Base-by-base conservation (phyloP, 1,140 invertebrate genomes). In the Drosophila watanabei region DNA sequence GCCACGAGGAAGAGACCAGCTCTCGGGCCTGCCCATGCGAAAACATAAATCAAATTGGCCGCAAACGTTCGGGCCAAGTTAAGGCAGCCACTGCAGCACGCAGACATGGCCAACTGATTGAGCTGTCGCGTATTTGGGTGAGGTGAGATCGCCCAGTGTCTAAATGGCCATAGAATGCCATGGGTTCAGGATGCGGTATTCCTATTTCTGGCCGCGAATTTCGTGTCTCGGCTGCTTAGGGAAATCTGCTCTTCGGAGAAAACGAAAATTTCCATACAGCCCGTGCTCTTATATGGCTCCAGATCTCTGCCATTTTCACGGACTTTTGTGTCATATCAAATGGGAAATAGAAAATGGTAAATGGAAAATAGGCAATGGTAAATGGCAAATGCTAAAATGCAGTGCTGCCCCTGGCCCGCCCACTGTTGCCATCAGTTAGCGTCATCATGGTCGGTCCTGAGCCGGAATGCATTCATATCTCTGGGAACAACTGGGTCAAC, bases 111-210 rank as follows among this genome's bases (percentile, higher is more conserved):
- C 85, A 89, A 85, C 81, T 88, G 85, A 88, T 88, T 88, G 85
- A 88, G 85, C 85, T 88, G 85, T 88, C 85, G 85, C 81, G 70
- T 89, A 88, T 89, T 88, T 89, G 85, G 85, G 69, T 89, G 85
- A 80, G 85, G 69, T 85, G 85, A 80, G 85, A 85, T 89, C 63
- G 78, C 85, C 72, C 84, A 88, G 80, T 80, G 69, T 77, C 84
- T 52, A 81, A 80, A 73, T 73, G 56, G 52, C 45, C 45, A 72
- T 30, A 35, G 54, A 51, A 59, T 58, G 18, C 41, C 52, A 14
- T 24, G 14, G 30, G 37, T 16, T 18, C 16, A 8, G 64, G 41
- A 30, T 30, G 33, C 11, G 41, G 13, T 35, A 71, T 60, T 60
- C 70, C 68, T 73, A 52, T 72, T 61, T 80, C 63, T 60, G 83